These are phyloP conservation scores for Regulus satrapa DNA, from an alignment of 2,113 vertebrate genomes.

Conservation along the genomic window DNA sequence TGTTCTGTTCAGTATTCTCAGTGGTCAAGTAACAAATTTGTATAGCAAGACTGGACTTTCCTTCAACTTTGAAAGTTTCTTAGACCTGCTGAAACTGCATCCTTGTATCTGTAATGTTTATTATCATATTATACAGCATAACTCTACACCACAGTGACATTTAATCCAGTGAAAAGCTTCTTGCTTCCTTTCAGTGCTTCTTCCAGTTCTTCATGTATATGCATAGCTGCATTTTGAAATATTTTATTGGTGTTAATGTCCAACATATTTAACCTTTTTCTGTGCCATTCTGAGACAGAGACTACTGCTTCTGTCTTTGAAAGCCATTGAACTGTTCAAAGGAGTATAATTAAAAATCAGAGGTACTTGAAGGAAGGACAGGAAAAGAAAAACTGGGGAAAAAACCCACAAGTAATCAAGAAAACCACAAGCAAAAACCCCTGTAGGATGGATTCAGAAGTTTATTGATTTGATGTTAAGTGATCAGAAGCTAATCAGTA, in stretches of 20 bases:
- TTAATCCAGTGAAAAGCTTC: not conserved
- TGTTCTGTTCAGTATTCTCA: not conserved
- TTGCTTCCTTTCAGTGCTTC: not conserved
- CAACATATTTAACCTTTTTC: not conserved
- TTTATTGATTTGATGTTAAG: not conserved
- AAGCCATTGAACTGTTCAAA: not conserved
- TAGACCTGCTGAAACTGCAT: not conserved
- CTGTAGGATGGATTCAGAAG: not conserved
- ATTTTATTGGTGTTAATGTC: not conserved
- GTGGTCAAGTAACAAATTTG: rapidly evolving
- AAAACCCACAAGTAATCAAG: not conserved
- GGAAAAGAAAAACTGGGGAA: not conserved
- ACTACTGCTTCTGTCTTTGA: not conserved
- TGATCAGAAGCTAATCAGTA: not conserved
- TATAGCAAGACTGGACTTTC: not conserved
- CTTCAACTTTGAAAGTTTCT: not conserved
- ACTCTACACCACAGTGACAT: not conserved
- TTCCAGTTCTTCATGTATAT: not conserved
- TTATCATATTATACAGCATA: not conserved
- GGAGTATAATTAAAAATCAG: not conserved
- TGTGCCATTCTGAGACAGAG: not conserved
- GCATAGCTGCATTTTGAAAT: not conserved
- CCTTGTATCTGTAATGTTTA: not conserved
- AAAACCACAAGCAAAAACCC: not conserved
- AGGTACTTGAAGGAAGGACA: not conserved